Conservation (phyloP, 2,888 invertebrate species). For the Melangyna quadrimaculata region DNA sequence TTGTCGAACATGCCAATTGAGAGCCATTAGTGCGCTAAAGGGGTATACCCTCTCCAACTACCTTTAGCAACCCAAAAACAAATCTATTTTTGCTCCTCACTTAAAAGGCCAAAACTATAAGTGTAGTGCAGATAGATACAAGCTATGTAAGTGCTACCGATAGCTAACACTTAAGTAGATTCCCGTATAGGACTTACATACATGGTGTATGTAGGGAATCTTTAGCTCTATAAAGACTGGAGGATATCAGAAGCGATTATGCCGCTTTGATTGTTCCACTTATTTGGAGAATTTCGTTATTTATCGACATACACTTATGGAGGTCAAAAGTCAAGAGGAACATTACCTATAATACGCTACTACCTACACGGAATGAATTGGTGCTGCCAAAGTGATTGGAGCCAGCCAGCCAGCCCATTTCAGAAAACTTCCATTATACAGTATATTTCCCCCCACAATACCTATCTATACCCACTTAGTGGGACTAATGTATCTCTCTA, state of each 20-base stretch:
- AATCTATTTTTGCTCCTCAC: slow-evolving; percentile 47
- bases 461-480: slow-evolving; percentile 29
- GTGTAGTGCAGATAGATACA: slow-evolving; percentile 2
- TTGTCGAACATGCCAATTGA: slow-evolving; percentile 60
- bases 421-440: not conserved
- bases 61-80: slow-evolving; percentile 16
- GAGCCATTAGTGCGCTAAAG: slow-evolving; percentile 55
- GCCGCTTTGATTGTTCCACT: slow-evolving; percentile 47
- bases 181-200: not conserved
- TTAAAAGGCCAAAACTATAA: slow-evolving; percentile 15
- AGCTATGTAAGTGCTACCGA: slow-evolving; percentile 16
- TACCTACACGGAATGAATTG: not conserved
- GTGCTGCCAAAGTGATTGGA: not conserved
- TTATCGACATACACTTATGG: not conserved
- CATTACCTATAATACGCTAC: not conserved
- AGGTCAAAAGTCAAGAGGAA: slow-evolving; percentile 35
- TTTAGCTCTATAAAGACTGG: not conserved
- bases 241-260: slow-evolving; percentile 36
- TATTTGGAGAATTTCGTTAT: slow-evolving; percentile 13
- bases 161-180: slow-evolving; percentile 9
- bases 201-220: no score
- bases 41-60: not conserved
- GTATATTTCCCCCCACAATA: not conserved
- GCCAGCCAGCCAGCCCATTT: not conserved
- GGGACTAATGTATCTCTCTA: slow-evolving; percentile 46